These are phyloP conservation scores for Lasioglossum lativentre DNA, from an alignment of 2,888 invertebrate species.

Conservation along the genomic window DNA sequence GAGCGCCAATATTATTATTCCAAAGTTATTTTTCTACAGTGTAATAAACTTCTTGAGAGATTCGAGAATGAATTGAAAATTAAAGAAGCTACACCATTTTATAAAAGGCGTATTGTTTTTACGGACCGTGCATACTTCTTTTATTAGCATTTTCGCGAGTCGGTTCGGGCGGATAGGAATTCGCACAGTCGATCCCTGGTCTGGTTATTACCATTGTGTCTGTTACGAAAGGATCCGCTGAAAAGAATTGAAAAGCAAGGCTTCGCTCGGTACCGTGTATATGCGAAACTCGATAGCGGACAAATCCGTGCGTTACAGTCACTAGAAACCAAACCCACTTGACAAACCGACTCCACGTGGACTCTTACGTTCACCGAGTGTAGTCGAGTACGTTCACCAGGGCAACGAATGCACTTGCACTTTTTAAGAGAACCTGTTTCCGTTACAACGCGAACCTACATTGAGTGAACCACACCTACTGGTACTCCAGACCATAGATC, in stretches of 20 bases:
- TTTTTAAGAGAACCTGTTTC: slow-evolving; percentile 79
- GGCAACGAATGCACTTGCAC: slow-evolving; percentile 81
- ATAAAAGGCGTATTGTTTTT: too few species aligned
- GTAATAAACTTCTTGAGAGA: too few species aligned
- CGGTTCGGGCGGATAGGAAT: not conserved
- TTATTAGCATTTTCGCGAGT: not conserved
- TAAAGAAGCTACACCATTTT: too few species aligned
- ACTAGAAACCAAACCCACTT: slow-evolving; percentile 54
- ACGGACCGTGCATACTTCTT: too few species aligned
- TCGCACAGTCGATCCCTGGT: not conserved
- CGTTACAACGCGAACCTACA: slow-evolving; percentile 55
- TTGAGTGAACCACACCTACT: slow-evolving; percentile 65
- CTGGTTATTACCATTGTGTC: not conserved
- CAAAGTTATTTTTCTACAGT: too few species aligned
- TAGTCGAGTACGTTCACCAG: slow-evolving; percentile 74
- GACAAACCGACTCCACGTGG: slow-evolving; percentile 67
- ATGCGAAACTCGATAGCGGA: slow-evolving; percentile 25
- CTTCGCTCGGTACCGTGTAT: not conserved
- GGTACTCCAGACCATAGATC: slow-evolving; percentile 50
- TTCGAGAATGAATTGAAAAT: too few species aligned
- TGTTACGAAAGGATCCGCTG: not conserved
- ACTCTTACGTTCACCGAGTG: slow-evolving; percentile 64
- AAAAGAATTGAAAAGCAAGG: not conserved
- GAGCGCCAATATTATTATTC: too few species aligned
- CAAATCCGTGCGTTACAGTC: slow-evolving; percentile 15